phyloP scores from a whole-genome alignment of 2,113 vertebrate species.

The Nyctereutes procyonoides region DNA sequence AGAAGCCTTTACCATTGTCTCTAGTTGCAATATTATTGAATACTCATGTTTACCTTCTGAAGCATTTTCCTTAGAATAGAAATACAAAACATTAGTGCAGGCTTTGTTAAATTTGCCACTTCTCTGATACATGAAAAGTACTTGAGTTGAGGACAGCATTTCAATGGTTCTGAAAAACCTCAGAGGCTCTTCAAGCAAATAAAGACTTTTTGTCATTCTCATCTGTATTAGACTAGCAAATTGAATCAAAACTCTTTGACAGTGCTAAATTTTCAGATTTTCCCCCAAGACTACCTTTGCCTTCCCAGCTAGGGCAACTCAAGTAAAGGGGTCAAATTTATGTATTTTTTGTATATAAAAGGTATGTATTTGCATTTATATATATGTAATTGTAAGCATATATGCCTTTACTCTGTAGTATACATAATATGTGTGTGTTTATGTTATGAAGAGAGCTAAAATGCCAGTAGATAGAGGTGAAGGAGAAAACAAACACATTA shows the following conservation, averaged over 20 bases:
- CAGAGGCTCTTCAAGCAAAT: constrained; percentile 87
- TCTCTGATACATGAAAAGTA: constrained; percentile 88
- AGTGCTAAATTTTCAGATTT: constrained; percentile 81
- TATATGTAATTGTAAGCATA: neutral
- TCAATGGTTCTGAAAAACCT: constrained; percentile 85
- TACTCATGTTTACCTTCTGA: constrained; percentile 87
- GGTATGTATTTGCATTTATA: neutral
- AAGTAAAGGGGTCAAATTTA: neutral
- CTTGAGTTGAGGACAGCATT: constrained; percentile 91
- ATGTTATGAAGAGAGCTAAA: constrained; percentile 32
- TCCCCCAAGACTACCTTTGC: constrained; percentile 43
- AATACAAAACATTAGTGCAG: constrained; percentile 89
- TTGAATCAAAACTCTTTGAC: constrained; percentile 80
- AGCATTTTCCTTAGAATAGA: constrained; percentile 89
- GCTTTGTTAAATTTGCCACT: constrained; percentile 90
- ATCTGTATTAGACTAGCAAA: constrained; percentile 84
- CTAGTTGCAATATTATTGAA: constrained; percentile 79
- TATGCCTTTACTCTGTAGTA: neutral
- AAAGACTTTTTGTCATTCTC: constrained; percentile 84
- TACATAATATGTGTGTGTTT: neutral
- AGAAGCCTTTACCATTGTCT: constrained; percentile 75
- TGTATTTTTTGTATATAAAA: neutral
- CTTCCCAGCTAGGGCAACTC: constrained; percentile 31
- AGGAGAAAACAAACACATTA: neutral
- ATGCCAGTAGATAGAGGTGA: neutral